These are phyloP conservation scores for Hermetia illucens DNA, from an alignment of 1,140 invertebrate species.

Conservation along the genomic window DNA sequence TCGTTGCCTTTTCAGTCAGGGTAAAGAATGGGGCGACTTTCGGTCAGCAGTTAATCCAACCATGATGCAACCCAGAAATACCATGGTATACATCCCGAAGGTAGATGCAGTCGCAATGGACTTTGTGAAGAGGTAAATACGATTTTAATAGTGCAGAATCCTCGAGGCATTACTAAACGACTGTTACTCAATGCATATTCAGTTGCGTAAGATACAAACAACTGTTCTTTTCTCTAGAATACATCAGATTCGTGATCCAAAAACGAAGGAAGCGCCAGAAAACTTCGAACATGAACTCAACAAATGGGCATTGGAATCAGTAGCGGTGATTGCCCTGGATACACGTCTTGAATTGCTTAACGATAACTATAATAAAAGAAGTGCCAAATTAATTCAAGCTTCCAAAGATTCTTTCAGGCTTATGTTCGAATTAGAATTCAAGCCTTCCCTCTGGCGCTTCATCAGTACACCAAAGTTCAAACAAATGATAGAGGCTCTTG, in stretches of 20 bases:
- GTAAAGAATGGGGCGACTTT: conserved; percentile 8
- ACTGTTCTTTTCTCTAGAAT: no score
- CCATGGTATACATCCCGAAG: conserved; percentile 5
- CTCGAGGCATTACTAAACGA: no score
- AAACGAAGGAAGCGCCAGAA: conserved; percentile 35
- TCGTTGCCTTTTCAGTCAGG: conserved; percentile 3
- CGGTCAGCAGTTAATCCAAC: conserved; percentile 8
- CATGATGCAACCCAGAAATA: conserved; percentile 8
- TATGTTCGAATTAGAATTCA: conserved; percentile 41
- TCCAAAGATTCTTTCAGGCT: conserved; percentile 43
- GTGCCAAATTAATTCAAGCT: conserved; percentile 31
- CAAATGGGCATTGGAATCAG: conserved; percentile 50
- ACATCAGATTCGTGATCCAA: conserved; percentile 23
- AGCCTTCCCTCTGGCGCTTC: conserved; percentile 45
- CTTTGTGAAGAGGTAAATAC: conserved; percentile 5
- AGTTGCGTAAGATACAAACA: no score
- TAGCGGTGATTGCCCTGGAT: conserved; percentile 47
- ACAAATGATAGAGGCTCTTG: conserved; percentile 32
- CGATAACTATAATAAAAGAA: not conserved
- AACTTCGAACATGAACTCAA: conserved; percentile 44
- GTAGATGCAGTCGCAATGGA: conserved; percentile 5
- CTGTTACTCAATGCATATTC: no score
- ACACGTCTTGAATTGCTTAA: conserved; percentile 30
- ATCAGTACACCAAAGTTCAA: conserved; percentile 39
- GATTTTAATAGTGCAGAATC: no score